Evolutionary conservation across 2,888 invertebrate genomes (phyloP).

Genomic region (Amphimallon solstitiale): DNA sequence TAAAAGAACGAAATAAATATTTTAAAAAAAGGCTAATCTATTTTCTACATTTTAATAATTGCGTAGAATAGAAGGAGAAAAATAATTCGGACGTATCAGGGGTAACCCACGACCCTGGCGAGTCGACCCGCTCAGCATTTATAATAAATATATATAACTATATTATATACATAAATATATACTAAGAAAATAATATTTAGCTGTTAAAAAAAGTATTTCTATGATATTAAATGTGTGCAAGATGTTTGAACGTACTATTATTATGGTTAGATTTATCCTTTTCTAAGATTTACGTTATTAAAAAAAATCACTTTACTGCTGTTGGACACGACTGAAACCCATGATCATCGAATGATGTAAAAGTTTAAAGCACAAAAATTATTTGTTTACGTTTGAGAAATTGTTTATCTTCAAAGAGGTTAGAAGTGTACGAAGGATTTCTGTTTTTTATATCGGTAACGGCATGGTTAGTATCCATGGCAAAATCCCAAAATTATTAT

Average conservation of each 20-base stretch:
- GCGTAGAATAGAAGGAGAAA: constrained; percentile 22
- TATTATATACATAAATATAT: constrained; percentile 50
- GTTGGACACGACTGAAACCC: constrained; percentile 55
- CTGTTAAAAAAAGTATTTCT: constrained; percentile 61
- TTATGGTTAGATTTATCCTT: constrained; percentile 58
- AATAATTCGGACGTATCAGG: constrained; percentile 52
- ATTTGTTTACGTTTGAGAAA: constrained; percentile 1
- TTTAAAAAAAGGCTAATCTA: constrained; percentile 40
- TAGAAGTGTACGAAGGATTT: not conserved
- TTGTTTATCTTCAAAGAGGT: not conserved
- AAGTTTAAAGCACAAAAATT: constrained; percentile 33
- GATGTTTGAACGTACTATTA: constrained; percentile 56
- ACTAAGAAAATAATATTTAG: constrained; percentile 56
- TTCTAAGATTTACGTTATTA: constrained; percentile 55
- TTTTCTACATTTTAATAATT: constrained; percentile 38
- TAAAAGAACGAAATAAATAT: constrained; percentile 63
- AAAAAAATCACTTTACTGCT: constrained; percentile 55
- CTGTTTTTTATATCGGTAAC: too few species aligned
- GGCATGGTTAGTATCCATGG: too few species aligned
- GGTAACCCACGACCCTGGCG: constrained; percentile 62
- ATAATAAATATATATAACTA: constrained; percentile 54
- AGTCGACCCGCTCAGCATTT: constrained; percentile 64
- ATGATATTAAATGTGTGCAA: constrained; percentile 58
- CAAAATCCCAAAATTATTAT: too few species aligned
- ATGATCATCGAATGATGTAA: constrained; percentile 55